Evolutionary conservation across 1,140 invertebrate species (phyloP), one percentile per base, ranked within the genome.

Genomic region (Hyles vespertilio): DNA sequence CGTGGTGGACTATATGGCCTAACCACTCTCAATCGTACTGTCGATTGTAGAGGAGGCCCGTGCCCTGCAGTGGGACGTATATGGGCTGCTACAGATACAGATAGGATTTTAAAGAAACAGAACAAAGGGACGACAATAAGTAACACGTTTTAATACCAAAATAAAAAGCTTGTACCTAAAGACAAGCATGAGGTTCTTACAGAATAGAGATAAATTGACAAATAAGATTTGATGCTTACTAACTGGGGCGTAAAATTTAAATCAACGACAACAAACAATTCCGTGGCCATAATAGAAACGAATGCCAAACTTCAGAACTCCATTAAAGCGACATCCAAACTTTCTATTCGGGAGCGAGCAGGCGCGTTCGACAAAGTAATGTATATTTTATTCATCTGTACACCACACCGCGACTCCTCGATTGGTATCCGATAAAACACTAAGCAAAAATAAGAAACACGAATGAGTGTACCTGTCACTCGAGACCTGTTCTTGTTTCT

Each of bases 401-500:
- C 76, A 78, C 80, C 74, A 81, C 62, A 56, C 72, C 62, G 69
- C 70, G 64, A 59, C 70, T 74, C 63, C 59, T 62, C 77, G 81
- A 85, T 87, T 73, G 81, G 70, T 75, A 79, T 73, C 66, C 74
- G 77, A 81, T 81, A 81, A 84, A 84, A 79, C 69, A 69, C 77
- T 74, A 81, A 84, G 62, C 74, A 80, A 88, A 87, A 88, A 83
- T 79, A 80, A 85, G 72, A 72, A 85, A 72, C 69, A 79, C 69
- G 72, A 86, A 80, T 75, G 79, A 77, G 77, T 88, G 85, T 88
- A 84, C 79, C 85, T 88, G 83, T 88, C 85, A 87, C 79, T 83
- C 76, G 59, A 57, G 51, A 65, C 75, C 77, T 83, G 82, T 84
- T 88, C 81, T 87, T 88, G 79, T 87, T 85, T 83, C 84, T 79